A percentile compares a stretch with the other conserved stretches of the same genome.
Evolutionary conservation across 2,888 invertebrate genomes (phyloP).

Genomic region (Drosophila diplacantha): DNA sequence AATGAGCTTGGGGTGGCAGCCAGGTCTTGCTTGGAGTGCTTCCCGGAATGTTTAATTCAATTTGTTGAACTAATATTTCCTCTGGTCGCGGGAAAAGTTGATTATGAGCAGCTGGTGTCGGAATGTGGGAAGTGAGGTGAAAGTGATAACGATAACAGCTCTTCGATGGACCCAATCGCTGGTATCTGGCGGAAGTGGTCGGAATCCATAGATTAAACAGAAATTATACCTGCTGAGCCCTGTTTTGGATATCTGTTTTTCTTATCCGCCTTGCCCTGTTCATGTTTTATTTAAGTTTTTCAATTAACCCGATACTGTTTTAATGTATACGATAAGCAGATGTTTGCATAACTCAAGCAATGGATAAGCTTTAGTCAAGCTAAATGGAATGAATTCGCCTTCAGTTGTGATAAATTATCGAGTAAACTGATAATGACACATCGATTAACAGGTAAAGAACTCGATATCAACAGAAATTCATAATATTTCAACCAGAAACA

Average conservation of each 20-base stretch:
- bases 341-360: not conserved
- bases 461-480: not conserved
- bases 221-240: constrained; percentile 10
- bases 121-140: constrained; percentile 26
- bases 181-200: constrained; percentile 19
- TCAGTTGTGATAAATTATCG: not conserved
- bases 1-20: constrained; percentile 8
- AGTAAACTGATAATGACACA: not conserved
- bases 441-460: not conserved
- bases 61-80: constrained; percentile 42
- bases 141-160: constrained; percentile 19
- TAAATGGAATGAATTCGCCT: not conserved
- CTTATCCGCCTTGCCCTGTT: not conserved
- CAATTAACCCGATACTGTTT: not conserved
- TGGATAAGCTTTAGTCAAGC: not conserved
- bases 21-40: constrained; percentile 14
- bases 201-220: constrained; percentile 1
- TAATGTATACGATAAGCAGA: not conserved
- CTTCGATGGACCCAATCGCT: constrained; percentile 11
- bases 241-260: constrained; percentile 11
- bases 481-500: constrained; percentile 7
- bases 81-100: constrained; percentile 13
- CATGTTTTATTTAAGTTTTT: constrained; percentile 13
- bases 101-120: constrained; percentile 20
- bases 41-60: constrained; percentile 44